phyloP scores from a whole-genome alignment of 2,888 invertebrate genomes.

The Flexamia atlantica region DNA sequence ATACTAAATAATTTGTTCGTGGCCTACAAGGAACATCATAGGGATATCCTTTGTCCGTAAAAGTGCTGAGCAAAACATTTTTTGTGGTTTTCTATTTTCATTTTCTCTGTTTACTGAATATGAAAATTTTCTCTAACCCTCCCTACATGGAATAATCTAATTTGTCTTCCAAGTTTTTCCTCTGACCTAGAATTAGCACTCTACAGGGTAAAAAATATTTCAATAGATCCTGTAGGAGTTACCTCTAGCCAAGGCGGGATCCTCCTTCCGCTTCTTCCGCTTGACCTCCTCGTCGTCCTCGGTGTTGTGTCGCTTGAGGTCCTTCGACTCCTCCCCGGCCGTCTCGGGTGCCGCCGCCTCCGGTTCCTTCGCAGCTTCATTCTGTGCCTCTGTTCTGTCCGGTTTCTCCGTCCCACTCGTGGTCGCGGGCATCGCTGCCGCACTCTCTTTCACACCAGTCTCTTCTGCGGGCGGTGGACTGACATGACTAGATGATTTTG shows the following conservation, averaged over 20 bases:
- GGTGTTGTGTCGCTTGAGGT: conserved; percentile 63
- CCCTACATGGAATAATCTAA: too few relatives aligned
- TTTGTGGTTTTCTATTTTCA: too few relatives aligned
- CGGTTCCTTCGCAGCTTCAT: conserved; percentile 31
- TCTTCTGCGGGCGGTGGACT: conserved; percentile 40
- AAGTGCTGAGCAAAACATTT: too few relatives aligned
- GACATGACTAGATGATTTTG: conserved; percentile 65
- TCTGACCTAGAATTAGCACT: too few relatives aligned
- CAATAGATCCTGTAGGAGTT: too few relatives aligned
- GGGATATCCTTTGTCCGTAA: too few relatives aligned
- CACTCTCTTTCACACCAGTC: conserved; percentile 10
- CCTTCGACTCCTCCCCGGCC: conserved; percentile 8
- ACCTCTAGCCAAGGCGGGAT: conserved; percentile 72
- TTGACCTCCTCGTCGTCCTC: conserved; percentile 82
- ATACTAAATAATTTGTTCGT: too few relatives aligned
- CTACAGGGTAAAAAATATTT: too few relatives aligned
- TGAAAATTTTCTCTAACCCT: too few relatives aligned
- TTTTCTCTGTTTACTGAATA: too few relatives aligned
- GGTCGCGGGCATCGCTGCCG: not conserved
- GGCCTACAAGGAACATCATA: too few relatives aligned
- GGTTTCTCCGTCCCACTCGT: not conserved
- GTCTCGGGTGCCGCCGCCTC: conserved; percentile 19
- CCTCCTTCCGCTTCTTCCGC: conserved; percentile 87
- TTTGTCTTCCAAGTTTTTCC: too few relatives aligned
- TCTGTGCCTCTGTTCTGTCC: conserved; percentile 14